A percentile compares a stretch with the other conserved stretches of the same genome.
Conservation (phyloP, 2,113 vertebrate species). For the Nerophis ophidion region DNA sequence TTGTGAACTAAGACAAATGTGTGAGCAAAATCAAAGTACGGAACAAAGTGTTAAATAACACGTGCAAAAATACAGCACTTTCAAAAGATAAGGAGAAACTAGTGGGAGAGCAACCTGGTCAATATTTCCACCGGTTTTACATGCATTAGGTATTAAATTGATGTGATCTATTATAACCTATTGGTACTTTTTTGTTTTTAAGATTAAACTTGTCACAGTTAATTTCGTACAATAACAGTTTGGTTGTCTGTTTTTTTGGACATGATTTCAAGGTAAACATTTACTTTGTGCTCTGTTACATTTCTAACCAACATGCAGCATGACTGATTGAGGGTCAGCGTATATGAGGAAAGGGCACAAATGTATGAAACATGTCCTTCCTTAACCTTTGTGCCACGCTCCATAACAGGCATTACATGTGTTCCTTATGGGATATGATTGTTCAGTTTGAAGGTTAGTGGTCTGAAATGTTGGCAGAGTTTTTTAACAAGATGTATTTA, state of each 20-base stretch:
- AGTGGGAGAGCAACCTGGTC: conserved; percentile 4
- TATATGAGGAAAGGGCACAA: not conserved
- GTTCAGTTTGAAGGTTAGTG: no score
- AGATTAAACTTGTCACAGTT: not conserved
- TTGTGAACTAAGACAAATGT: conserved; percentile 40
- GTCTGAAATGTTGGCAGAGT: no score
- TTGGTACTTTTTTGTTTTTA: no score
- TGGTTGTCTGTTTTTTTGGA: no score
- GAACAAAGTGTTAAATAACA: conserved; percentile 32
- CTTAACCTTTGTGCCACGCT: no score
- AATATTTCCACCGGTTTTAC: conserved; percentile 15
- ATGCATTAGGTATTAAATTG: not conserved
- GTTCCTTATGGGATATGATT: no score
- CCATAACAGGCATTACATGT: no score
- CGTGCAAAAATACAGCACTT: conserved; percentile 8
- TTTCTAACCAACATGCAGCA: not conserved
- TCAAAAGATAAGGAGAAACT: not conserved
- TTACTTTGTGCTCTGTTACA: not conserved
- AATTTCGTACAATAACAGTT: no score
- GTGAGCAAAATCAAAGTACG: conserved; percentile 13
- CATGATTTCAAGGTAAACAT: not conserved
- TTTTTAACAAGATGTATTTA: no score
- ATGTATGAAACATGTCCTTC: no score
- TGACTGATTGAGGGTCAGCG: not conserved
- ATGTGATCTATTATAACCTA: not conserved